These are phyloP conservation scores for Megalops cyprinoides DNA, from an alignment of 2,797 vertebrate genomes.

Conservation along the genomic window DNA sequence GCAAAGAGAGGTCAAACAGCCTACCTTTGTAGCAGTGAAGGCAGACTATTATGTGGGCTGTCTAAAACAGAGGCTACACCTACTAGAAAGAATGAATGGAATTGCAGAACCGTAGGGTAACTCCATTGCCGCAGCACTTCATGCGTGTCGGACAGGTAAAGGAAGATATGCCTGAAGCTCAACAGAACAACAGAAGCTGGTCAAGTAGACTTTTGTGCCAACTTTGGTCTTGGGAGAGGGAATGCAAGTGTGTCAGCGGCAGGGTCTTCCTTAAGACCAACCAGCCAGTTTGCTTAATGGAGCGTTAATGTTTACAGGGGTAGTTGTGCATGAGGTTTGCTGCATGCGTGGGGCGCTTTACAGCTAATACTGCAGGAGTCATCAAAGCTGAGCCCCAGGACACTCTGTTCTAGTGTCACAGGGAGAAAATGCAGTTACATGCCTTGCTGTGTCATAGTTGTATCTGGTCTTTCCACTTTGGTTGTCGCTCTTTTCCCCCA, in stretches of 20 bases:
- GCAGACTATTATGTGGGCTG: not conserved
- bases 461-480: not conserved
- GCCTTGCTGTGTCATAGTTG: too few species aligned
- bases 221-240: not conserved
- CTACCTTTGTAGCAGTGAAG: not conserved
- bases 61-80: not conserved
- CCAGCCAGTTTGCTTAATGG: not conserved
- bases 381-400: not conserved
- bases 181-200: not conserved
- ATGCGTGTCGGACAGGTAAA: not conserved
- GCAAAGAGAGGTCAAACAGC: not conserved
- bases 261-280: not conserved
- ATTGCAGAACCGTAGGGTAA: not conserved
- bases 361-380: not conserved
- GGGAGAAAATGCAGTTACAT: too few species aligned
- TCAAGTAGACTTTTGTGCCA: not conserved
- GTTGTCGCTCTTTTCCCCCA: not conserved
- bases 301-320: not conserved
- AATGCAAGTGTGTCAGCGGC: not conserved
- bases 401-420: not conserved
- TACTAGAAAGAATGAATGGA: conserved; percentile 7
- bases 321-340: not conserved
- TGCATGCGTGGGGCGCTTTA: not conserved
- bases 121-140: not conserved
- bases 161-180: too few species aligned